Evolutionary conservation across 1,140 invertebrate genomes (phyloP), one percentile per base, ranked within the genome.

Genomic region (Temnothorax longispinosus): DNA sequence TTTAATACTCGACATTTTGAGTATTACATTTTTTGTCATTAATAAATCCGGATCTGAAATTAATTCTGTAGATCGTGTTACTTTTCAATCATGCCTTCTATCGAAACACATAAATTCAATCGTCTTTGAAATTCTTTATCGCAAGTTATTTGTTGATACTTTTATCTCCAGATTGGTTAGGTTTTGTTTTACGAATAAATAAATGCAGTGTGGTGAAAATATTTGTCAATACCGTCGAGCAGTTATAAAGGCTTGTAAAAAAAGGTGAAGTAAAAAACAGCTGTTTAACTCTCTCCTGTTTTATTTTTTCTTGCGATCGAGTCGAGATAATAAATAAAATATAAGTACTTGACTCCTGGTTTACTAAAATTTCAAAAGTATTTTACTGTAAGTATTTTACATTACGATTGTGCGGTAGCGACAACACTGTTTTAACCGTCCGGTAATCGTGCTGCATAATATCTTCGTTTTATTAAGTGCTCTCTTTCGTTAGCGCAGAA

Each of bases 381-480:
- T 67, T 18, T 80, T 38, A 38, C 35, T n/a, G 18, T 18, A 82
- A 71, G 38, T 50, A n/a, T 67, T 52, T 69, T 54, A 27, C 8
- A 21, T 4, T 27, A 27, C 32, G 35, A 80, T 80, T 67, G 60
- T 47, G 38, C 78, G 65, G 41, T 72, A 71, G 62, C 64, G 35
- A 32, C 27, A 27, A 27, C 27, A 21, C 21, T 21, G 6, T 74
- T n/a, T 74, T 74, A 74, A 62, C 13, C 62, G 60, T 18, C 8
- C 65, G 38, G 8, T 47, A 82, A 82, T 74, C 54, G 41, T 54
- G n/a, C 67, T 15, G 71, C 67, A 75, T 84, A 84, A 86, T 85
- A 77, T 85, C 82, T 80, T 69, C 41, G 21, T 62, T 80, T 80
- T 86, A 86, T 80, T 69, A 62, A 86, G 60, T 86, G 41, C 21